Evolutionary conservation across 2,888 invertebrate species (phyloP).

Genomic region (Brachyptera risi): DNA sequence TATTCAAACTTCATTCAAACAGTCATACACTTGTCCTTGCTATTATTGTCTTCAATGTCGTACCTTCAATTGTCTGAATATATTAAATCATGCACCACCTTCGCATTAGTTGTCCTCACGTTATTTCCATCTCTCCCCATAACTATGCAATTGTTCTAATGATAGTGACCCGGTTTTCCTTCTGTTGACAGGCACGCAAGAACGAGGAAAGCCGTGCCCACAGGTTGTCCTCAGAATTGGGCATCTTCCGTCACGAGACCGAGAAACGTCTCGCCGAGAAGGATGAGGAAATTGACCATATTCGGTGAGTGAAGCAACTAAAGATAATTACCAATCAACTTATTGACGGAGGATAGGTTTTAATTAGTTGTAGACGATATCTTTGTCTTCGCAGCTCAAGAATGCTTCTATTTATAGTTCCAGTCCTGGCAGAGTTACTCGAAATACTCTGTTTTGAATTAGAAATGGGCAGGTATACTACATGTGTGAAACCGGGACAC

Average conservation of each 20-base stretch:
- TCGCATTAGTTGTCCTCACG: too few species aligned
- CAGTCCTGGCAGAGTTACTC: background rate
- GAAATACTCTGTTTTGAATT: constrained; percentile 6
- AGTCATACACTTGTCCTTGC: too few species aligned
- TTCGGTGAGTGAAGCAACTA: constrained; percentile 93
- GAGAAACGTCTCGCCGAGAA: constrained; percentile 96
- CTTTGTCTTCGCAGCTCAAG: constrained; percentile 30
- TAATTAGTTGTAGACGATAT: background rate
- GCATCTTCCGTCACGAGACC: constrained; percentile 92
- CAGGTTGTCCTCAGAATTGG: constrained; percentile 88
- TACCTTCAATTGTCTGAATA: too few species aligned
- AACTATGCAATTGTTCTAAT: background rate
- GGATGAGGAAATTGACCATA: constrained; percentile 96
- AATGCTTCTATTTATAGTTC: constrained; percentile 33
- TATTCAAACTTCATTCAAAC: too few species aligned
- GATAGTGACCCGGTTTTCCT: background rate
- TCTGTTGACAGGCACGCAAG: constrained; percentile 72
- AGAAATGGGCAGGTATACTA: constrained; percentile 15
- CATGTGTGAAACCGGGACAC: constrained; percentile 5
- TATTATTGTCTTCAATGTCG: too few species aligned
- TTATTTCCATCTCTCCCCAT: background rate
- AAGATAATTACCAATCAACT: background rate
- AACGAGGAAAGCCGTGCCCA: constrained; percentile 95
- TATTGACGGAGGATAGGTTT: too few species aligned
- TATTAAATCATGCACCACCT: too few species aligned